Evolutionary conservation across 2,888 invertebrate genomes (phyloP).

Genomic region (Pristionchus japonicus): DNA sequence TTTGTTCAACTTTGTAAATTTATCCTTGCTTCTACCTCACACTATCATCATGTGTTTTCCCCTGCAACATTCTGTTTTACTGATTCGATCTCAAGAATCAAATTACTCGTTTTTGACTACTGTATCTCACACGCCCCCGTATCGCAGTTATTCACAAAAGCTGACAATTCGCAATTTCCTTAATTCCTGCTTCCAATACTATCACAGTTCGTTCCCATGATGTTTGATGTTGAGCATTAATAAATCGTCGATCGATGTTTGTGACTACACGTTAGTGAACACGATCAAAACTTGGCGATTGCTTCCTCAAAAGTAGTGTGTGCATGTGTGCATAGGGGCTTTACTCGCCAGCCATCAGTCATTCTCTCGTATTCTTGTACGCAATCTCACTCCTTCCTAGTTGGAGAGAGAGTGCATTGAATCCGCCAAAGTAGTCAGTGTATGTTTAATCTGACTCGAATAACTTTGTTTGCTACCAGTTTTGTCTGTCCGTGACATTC

Average conservation of each 20-base stretch:
- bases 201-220: background rate
- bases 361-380: background rate
- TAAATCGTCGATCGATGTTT: conserved; percentile 9
- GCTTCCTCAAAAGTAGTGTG: background rate
- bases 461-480: background rate
- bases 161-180: background rate
- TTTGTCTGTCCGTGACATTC: background rate
- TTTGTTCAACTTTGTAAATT: background rate
- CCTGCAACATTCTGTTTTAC: background rate
- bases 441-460: conserved; percentile 5
- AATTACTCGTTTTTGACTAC: background rate
- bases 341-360: background rate
- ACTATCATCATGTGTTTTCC: background rate
- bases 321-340: conserved; percentile 2
- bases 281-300: background rate
- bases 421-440: background rate
- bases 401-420: background rate
- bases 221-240: background rate
- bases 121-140: background rate
- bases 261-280: background rate
- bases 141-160: background rate
- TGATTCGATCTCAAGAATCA: background rate
- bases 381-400: background rate
- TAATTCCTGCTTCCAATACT: background rate
- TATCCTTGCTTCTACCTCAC: background rate